Base-by-base conservation (phyloP, 2,888 invertebrate genomes). In the Drosophila pegasa region DNA sequence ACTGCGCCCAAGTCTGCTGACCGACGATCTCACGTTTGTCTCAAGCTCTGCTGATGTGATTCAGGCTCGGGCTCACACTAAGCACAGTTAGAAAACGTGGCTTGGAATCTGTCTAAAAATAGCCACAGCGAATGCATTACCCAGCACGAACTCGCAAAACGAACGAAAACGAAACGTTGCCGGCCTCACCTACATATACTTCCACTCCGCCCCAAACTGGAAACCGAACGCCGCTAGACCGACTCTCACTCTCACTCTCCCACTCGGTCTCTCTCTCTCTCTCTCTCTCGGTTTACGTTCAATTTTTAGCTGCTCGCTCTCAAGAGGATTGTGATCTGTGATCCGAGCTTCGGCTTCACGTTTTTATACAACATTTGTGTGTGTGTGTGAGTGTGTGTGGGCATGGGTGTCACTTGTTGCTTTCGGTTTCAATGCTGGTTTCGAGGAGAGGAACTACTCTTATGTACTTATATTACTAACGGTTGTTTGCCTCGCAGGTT, bases 31-130 rank as follows among this genome's bases (percentile, higher is more conserved):
- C 84, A 82, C 82, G 76, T 89, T 88, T 84, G 88, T 81, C 77
- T 77, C 67, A 48, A 68, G 75, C 66, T 60, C 66, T 66, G 73
- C 56, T 43, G 58, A n/a, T 59, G 58, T 31, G 54, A 57, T 35
- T 75, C 40, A 40, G 57, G 29, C 61, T 52, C 57, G 57, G 63
- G 48, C 62, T 75, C 87, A 90, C 90, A 80, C 89, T 77, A 90
- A 80, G 82, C 89, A 90, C 90, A 90, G 90, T 91, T 91, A 90
- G 90, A 90, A 90, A 90, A 88, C 91, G 88, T 89, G 90, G 80
- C 89, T 90, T 88, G 83, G 80, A 90, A 89, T 89, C 90, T 90
- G 89, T 89, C 91, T 90, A 91, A 90, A 91, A 89, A 90, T 89
- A 89, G 89, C 90, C 80, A 77, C 87, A 76, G 43, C 86, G 85